Base-by-base conservation (phyloP, 2,888 invertebrate genomes). In the Uropetala carovei region DNA sequence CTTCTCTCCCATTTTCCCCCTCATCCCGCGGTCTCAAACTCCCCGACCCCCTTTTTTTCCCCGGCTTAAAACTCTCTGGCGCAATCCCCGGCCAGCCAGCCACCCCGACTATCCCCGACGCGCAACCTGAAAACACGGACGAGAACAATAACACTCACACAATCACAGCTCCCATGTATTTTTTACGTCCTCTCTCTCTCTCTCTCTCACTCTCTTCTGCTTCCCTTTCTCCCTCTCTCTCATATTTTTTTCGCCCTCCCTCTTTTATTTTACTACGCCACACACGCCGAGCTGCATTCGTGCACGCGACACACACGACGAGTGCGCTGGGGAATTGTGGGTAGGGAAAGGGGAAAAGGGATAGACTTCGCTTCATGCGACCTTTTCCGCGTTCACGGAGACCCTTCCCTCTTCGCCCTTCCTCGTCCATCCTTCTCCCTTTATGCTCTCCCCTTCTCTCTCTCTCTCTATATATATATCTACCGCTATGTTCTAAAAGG, bases 91-190 rank as follows among this genome's bases (percentile, higher is more conserved):
- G 22, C 43, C 43, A 43, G 43, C 43, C 43, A 43, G 43, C 3
- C 43, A 43, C 1, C 75, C 27, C 75, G 75, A 75, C 75, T 75
- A 27, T 27, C 75, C 75, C 75, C 75, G 75, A 75, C 75, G 75
- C 75, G 75, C 75, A 75, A 75, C n/a, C 75, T 75, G 75, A 75
- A 75, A 75, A 75, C 75, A 75, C 75, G 75, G 18, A 22, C 75
- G 22, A 75, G 75, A 75, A 75, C 75, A 75, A 75, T 75, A 75
- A 75, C 27, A 75, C 75, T 75, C 75, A 75, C 75, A 75, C 75
- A 75, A 75, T 75, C 75, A 75, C 75, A 75, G 75, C 75, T 75
- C 75, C 75, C 75, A 75, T 75, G 75, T 75, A 75, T 75, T 75
- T 75, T 75, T 75, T 75, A 75, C 75, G 75, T 75, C 75, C 75